Evolutionary conservation across 1,140 invertebrate genomes (phyloP).

Genomic region (Microvelia longipes): DNA sequence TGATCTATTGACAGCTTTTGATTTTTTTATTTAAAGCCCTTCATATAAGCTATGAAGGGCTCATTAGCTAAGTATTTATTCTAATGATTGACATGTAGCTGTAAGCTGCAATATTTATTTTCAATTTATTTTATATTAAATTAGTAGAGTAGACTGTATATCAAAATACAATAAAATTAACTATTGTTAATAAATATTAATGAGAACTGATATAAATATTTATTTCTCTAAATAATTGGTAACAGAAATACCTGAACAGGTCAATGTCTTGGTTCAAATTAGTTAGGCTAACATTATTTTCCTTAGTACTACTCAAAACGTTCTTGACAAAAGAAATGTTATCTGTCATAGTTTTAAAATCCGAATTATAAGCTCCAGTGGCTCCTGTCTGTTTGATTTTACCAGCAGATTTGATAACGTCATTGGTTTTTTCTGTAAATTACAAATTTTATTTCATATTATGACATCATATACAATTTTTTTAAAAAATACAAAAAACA

Average conservation of each 20-base stretch:
- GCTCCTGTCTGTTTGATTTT: constrained; percentile 84
- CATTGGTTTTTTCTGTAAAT: constrained; percentile 42
- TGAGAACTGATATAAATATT: no score
- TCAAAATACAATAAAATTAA: no score
- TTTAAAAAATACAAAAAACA: constrained; percentile 1
- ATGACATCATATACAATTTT: constrained; percentile 3
- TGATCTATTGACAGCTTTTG: no score
- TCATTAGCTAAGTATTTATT: no score
- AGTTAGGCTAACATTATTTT: constrained; percentile 52
- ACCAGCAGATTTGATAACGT: constrained; percentile 66
- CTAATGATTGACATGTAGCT: no score
- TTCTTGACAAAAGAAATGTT: constrained; percentile 61
- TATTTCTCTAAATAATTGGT: no score
- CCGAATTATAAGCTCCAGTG: constrained; percentile 81
- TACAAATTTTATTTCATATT: background rate
- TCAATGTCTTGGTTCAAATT: constrained; percentile 40
- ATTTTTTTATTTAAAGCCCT: no score
- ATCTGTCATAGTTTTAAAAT: constrained; percentile 80
- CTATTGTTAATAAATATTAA: no score
- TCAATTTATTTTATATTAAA: no score
- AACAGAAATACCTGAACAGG: constrained; percentile 19
- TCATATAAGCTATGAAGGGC: no score
- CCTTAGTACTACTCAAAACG: constrained; percentile 57
- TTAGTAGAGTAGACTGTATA: no score
- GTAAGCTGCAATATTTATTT: no score